Percentiles rank a stretch among this genome's conserved stretches.
Conservation (phyloP, 2,113 vertebrate species). For the Calyptomena viridis region DNA sequence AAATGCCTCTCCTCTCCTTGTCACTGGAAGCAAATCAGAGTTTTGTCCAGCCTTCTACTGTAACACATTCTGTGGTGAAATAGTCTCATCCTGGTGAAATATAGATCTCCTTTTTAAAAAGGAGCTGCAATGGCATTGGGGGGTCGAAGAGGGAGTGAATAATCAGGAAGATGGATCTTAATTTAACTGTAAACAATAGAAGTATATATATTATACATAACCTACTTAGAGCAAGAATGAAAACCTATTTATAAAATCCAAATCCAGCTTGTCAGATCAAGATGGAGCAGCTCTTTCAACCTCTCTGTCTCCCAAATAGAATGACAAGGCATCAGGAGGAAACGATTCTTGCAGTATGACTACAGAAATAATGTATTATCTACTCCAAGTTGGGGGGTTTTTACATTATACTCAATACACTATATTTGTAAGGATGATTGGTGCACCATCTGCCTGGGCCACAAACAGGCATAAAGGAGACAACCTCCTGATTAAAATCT, state of each 20-base stretch:
- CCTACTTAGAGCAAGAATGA: not conserved
- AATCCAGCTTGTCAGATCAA: not conserved
- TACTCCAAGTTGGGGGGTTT: not conserved
- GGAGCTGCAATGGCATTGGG: not conserved
- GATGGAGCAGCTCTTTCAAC: not conserved
- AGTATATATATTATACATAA: not conserved
- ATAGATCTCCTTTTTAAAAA: not conserved
- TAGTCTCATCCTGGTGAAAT: not conserved
- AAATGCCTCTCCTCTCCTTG: not conserved
- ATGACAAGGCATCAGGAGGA: not conserved
- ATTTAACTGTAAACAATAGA: not conserved
- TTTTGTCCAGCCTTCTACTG: not conserved
- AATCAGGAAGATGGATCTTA: not conserved
- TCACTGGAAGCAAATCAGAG: not conserved
- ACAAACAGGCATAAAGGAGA: slow-evolving; percentile 2
- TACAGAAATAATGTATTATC: not conserved
- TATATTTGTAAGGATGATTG: slow-evolving; percentile 14
- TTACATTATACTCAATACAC: not conserved
- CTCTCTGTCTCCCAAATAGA: not conserved
- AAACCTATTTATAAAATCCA: not conserved
- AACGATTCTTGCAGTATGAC: not conserved
- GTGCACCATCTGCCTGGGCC: slow-evolving; percentile 1
- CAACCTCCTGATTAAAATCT: slow-evolving; percentile 14
- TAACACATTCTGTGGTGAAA: not conserved
- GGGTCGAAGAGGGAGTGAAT: too few species aligned